These are phyloP conservation scores for Telmatherina bonti DNA, from an alignment of 2,797 vertebrate species.

Conservation along the genomic window DNA sequence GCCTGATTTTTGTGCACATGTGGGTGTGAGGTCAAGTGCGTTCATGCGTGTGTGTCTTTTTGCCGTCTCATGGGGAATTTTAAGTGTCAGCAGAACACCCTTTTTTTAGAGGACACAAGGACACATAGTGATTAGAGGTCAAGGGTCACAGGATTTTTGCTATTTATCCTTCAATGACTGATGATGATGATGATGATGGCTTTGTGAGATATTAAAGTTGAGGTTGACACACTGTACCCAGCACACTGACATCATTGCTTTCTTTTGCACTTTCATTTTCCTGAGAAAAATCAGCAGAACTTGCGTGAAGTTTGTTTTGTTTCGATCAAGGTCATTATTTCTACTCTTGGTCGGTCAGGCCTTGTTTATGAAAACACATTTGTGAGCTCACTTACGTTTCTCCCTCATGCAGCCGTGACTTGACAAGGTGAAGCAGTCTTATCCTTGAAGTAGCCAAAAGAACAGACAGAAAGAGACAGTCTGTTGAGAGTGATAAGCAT, in stretches of 20 bases:
- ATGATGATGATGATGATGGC: neutral
- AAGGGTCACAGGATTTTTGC: constrained; percentile 9
- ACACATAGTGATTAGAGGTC: constrained; percentile 7
- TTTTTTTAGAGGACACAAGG: constrained; percentile 16
- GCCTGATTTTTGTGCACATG: constrained; percentile 42
- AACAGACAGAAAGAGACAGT: constrained; percentile 10
- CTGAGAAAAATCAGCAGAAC: constrained; percentile 3
- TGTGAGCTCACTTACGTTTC: neutral
- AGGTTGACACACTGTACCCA: neutral
- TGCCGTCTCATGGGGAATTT: constrained; percentile 49
- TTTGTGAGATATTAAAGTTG: constrained; percentile 19
- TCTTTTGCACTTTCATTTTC: constrained; percentile 6
- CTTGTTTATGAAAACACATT: neutral
- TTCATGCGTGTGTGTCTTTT: constrained; percentile 48
- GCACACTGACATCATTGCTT: constrained; percentile 2
- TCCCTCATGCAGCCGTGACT: neutral
- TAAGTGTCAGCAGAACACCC: constrained; percentile 33
- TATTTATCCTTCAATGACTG: neutral
- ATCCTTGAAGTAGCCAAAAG: constrained; percentile 15
- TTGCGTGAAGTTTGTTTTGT: constrained; percentile 8
- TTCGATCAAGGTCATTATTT: constrained; percentile 10
- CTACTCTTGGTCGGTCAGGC: neutral
- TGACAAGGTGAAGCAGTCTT: constrained; percentile 10
- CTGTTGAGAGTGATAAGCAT: constrained; percentile 5
- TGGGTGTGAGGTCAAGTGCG: constrained; percentile 60